Percentiles rank a stretch among this genome's conserved stretches.
These are phyloP conservation scores for Scyliorhinus canicula DNA, from an alignment of 2,797 vertebrate species.

Conservation along the genomic window DNA sequence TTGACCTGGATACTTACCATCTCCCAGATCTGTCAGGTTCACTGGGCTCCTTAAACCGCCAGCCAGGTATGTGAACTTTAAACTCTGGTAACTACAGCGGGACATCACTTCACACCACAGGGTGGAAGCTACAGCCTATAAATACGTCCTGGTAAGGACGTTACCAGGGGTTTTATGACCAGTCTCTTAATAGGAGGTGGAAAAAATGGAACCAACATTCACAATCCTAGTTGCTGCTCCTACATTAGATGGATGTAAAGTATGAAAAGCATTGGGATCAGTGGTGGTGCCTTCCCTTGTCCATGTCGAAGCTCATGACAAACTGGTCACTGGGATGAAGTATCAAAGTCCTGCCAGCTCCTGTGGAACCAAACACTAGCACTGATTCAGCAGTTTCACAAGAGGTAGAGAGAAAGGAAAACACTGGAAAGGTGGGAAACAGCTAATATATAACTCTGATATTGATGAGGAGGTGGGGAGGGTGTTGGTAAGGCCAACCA, in stretches of 20 bases:
- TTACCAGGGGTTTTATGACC: neutral
- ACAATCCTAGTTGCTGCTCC: neutral
- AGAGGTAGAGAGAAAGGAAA: neutral
- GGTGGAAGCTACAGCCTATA: neutral
- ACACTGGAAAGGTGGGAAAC: neutral
- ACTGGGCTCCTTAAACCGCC: no score
- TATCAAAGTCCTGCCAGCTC: neutral
- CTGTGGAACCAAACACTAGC: neutral
- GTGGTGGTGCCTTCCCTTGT: neutral
- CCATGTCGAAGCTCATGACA: neutral
- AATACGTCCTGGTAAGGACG: neutral
- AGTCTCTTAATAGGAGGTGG: neutral
- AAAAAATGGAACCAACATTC: neutral
- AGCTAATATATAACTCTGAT: neutral
- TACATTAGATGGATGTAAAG: neutral
- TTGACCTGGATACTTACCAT: no score
- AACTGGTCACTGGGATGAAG: neutral
- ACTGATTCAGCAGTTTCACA: neutral
- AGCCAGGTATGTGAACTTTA: no score
- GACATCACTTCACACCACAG: neutral
- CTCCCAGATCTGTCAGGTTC: no score
- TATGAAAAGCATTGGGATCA: neutral
- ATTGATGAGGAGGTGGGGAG: no score
- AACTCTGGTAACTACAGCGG: no score
- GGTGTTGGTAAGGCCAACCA: no score